phyloP scores from a whole-genome alignment of 2,113 vertebrate species.

The Perca fluviatilis region DNA sequence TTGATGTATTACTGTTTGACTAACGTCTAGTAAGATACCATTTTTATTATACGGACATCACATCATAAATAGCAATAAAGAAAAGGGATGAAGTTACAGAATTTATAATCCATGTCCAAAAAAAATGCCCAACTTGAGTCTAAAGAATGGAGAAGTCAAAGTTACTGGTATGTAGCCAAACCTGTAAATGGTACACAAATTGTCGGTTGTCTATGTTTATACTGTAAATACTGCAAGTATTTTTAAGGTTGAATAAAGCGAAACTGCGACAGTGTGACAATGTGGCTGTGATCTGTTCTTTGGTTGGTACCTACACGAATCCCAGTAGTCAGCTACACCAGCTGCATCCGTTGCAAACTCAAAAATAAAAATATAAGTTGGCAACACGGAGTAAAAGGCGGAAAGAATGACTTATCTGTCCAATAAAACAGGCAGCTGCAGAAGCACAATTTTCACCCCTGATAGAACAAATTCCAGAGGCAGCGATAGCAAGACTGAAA shows the following conservation, averaged over 20 bases:
- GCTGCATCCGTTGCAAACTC: neutral
- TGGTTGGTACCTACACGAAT: neutral
- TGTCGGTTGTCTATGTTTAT: neutral
- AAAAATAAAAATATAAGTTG: too few species aligned
- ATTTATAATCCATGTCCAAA: neutral
- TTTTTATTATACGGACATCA: neutral
- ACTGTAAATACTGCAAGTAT: neutral
- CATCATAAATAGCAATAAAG: neutral
- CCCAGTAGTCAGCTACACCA: neutral
- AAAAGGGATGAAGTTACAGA: too few species aligned
- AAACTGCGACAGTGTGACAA: neutral
- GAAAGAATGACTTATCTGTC: conserved; percentile 43
- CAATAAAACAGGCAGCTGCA: conserved; percentile 2
- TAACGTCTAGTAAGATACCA: neutral
- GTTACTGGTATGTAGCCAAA: neutral
- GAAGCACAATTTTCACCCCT: neutral
- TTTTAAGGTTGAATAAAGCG: rapidly evolving
- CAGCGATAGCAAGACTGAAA: too few species aligned
- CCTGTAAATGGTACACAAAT: conserved; percentile 14
- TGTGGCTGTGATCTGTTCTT: neutral
- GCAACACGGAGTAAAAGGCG: neutral
- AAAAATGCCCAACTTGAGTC: neutral
- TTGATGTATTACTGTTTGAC: neutral
- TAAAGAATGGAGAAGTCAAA: too few species aligned
- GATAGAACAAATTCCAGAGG: neutral